A percentile compares a stretch with the other conserved stretches of the same genome.
These are phyloP conservation scores for Coregonus sp. DNA, from an alignment of 2,797 vertebrate genomes.

Conservation along the genomic window DNA sequence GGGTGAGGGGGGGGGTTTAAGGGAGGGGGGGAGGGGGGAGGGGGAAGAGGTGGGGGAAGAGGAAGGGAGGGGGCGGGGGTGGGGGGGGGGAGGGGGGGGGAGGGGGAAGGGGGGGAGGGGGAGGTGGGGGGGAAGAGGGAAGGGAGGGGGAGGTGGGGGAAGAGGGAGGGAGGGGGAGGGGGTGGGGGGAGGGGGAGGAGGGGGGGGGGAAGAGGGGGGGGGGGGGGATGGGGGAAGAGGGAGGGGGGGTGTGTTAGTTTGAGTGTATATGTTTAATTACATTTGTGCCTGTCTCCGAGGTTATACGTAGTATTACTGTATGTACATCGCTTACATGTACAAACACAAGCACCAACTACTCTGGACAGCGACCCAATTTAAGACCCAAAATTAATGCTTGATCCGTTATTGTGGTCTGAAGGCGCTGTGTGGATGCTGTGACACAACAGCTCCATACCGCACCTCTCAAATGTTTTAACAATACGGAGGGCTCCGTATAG, in stretches of 20 bases:
- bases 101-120: constrained; percentile 57
- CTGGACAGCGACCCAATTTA: too few relatives aligned
- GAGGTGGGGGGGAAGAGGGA: constrained; percentile 61
- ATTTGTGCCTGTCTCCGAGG: too few relatives aligned
- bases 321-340: too few relatives aligned
- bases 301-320: too few relatives aligned
- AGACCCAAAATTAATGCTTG: too few relatives aligned
- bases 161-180: constrained; percentile 37
- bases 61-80: constrained; percentile 36
- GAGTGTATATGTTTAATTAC: too few relatives aligned
- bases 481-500: too few relatives aligned
- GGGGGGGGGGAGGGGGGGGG: constrained; percentile 67
- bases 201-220: constrained; percentile 55
- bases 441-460: too few relatives aligned
- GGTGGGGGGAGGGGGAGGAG: constrained; percentile 65
- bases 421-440: too few relatives aligned
- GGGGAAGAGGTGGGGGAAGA: constrained; percentile 6
- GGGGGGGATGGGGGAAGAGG: constrained; percentile 7
- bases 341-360: too few relatives aligned
- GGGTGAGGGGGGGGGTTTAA: constrained; percentile 75
- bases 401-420: too few relatives aligned
- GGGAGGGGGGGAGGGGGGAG: constrained; percentile 54
- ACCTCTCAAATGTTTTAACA: too few relatives aligned
- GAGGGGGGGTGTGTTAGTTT: not conserved
- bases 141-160: constrained; percentile 68